phyloP scores from a whole-genome alignment of 2,888 invertebrate species.

The Folsomia candida region DNA sequence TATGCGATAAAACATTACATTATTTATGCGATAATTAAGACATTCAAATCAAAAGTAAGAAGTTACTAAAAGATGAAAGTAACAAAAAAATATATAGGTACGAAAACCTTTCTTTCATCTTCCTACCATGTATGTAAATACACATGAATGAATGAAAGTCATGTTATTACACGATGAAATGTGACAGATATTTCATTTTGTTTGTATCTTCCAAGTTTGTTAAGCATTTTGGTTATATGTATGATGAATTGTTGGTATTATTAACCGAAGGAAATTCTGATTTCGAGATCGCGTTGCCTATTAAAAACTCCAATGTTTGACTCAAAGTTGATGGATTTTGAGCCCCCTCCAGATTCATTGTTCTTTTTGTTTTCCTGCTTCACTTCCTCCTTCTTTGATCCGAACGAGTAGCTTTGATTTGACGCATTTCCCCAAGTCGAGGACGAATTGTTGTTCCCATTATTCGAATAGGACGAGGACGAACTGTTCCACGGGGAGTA shows the following conservation, averaged over 20 bases:
- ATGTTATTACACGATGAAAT: too few species aligned
- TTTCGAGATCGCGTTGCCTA: conserved; percentile 49
- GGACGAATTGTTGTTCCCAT: background rate
- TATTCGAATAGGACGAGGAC: background rate
- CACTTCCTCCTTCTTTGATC: background rate
- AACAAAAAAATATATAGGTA: background rate
- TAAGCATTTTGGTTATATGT: background rate
- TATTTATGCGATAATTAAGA: background rate
- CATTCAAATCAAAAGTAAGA: background rate
- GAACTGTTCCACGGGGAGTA: conserved; percentile 1
- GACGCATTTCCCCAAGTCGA: background rate
- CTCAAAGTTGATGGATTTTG: conserved; percentile 40
- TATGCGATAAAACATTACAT: too few species aligned
- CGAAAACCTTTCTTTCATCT: too few species aligned
- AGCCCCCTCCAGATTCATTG: background rate
- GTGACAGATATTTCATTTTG: background rate
- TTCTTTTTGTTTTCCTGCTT: background rate
- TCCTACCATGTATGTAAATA: too few species aligned
- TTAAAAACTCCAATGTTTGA: conserved; percentile 48
- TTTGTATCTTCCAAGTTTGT: background rate
- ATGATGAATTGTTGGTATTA: background rate
- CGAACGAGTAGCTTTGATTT: background rate
- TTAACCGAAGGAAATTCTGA: conserved; percentile 43
- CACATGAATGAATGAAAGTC: too few species aligned
- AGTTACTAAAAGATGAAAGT: background rate